Percentiles rank a stretch among this genome's conserved stretches.
Conservation (phyloP, 2,113 vertebrate genomes). For the Catharus fuscescens region DNA sequence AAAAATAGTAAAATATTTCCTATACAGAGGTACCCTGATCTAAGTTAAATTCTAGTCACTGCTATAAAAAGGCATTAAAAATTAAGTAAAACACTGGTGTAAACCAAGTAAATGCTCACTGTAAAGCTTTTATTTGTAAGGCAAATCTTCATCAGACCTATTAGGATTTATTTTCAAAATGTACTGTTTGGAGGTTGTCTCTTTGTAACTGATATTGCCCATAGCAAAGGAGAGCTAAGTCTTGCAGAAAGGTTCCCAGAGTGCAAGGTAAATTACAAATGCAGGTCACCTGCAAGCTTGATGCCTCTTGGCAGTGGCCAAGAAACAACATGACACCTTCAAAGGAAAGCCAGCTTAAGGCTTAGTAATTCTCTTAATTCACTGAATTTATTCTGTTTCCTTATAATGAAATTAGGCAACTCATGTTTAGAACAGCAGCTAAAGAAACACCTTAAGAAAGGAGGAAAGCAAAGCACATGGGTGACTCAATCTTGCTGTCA, state of each 20-base stretch:
- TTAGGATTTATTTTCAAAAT: slow-evolving; percentile 6
- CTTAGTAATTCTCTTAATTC: neutral
- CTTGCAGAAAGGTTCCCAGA: neutral
- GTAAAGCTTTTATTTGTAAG: slow-evolving; percentile 41
- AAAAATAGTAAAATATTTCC: slow-evolving; percentile 68
- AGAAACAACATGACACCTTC: neutral
- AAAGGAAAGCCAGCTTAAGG: slow-evolving; percentile 19
- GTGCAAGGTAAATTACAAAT: neutral
- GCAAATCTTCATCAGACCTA: slow-evolving; percentile 28
- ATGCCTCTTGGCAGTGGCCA: neutral
- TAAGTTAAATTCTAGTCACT: slow-evolving; percentile 36
- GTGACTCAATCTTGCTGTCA: neutral
- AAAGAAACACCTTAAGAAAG: neutral
- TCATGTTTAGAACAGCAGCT: neutral
- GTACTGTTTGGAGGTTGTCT: neutral
- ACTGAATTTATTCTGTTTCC: neutral
- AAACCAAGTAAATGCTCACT: slow-evolving; percentile 24
- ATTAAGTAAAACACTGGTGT: slow-evolving; percentile 53
- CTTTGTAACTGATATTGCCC: neutral
- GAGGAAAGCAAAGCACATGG: neutral
- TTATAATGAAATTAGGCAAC: neutral
- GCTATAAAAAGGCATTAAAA: slow-evolving; percentile 65
- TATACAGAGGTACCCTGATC: slow-evolving; percentile 54
- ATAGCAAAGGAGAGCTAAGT: neutral
- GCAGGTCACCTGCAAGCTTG: neutral